These are phyloP conservation scores for Epinotia demarniana DNA, from an alignment of 2,888 invertebrate genomes.

Conservation along the genomic window DNA sequence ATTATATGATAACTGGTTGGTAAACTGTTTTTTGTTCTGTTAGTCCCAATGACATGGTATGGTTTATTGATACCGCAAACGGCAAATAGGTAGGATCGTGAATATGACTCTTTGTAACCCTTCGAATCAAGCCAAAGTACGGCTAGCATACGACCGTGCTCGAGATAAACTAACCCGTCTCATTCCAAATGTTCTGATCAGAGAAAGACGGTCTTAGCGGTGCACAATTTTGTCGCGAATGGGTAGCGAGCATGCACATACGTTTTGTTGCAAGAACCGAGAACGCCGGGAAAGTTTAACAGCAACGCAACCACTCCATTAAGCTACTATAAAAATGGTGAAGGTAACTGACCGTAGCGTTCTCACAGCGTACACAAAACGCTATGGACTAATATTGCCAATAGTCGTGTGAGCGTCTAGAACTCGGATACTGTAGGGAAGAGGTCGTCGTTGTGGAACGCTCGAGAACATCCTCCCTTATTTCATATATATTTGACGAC, in stretches of 20 bases:
- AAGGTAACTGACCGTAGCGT: constrained; percentile 35
- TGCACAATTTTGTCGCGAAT: background rate
- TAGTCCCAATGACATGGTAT: background rate
- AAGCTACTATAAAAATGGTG: constrained; percentile 14
- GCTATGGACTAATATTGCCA: constrained; percentile 4
- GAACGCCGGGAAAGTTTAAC: constrained; percentile 21
- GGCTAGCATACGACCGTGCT: too few species aligned
- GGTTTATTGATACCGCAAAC: background rate
- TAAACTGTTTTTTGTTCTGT: background rate
- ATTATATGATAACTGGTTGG: background rate
- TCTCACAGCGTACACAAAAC: constrained; percentile 22
- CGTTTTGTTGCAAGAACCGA: background rate
- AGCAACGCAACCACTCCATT: constrained; percentile 11
- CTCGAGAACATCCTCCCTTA: background rate
- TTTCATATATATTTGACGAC: background rate
- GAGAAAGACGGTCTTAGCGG: too few species aligned
- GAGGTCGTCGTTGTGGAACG: constrained; percentile 1
- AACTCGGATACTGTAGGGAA: background rate
- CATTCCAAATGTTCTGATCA: too few species aligned
- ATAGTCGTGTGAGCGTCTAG: background rate
- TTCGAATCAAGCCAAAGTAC: too few species aligned
- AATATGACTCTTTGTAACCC: too few species aligned
- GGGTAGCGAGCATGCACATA: background rate
- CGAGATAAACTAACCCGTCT: too few species aligned
- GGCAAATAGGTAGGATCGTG: background rate